Evolutionary conservation across 2,888 invertebrate genomes (phyloP).

Genomic region (Drosophila birchii): DNA sequence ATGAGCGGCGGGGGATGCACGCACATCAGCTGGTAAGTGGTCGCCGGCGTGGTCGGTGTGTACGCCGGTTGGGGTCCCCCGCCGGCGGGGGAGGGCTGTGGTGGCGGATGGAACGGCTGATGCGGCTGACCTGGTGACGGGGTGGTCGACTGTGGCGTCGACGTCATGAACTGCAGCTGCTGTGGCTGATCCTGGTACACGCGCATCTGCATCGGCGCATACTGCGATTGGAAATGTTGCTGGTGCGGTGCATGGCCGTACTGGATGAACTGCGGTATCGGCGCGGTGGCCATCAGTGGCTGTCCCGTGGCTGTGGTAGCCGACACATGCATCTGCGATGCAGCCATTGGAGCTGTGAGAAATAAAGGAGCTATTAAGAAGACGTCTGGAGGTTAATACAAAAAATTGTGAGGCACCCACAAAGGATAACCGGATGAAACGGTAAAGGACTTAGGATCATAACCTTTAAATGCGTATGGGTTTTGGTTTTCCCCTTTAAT

Average conservation of each 20-base stretch:
- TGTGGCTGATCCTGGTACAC: conserved; percentile 89
- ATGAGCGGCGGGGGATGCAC: conserved; percentile 84
- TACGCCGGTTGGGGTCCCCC: conserved; percentile 85
- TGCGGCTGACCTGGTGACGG: conserved; percentile 86
- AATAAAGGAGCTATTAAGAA: not conserved
- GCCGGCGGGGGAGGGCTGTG: conserved; percentile 87
- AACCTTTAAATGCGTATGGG: not conserved
- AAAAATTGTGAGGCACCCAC: not conserved
- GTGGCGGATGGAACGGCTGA: conserved; percentile 87
- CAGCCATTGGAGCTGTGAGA: conserved; percentile 85
- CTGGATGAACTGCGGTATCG: conserved; percentile 89
- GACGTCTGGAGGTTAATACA: not conserved
- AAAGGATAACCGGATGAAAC: not conserved
- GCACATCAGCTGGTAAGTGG: conserved; percentile 87
- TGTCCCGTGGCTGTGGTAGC: conserved; percentile 90
- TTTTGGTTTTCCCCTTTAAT: not conserved
- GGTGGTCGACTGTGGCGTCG: conserved; percentile 86
- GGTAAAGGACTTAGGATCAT: not conserved
- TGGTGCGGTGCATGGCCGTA: conserved; percentile 87
- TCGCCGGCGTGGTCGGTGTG: conserved; percentile 84
- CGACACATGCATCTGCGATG: conserved; percentile 91
- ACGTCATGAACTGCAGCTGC: conserved; percentile 86
- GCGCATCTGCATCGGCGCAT: conserved; percentile 86
- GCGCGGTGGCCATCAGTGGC: conserved; percentile 92
- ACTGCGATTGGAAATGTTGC: conserved; percentile 85